Evolutionary conservation across 2,888 invertebrate species (phyloP).

Genomic region (Prosopocoilus inquinatus): DNA sequence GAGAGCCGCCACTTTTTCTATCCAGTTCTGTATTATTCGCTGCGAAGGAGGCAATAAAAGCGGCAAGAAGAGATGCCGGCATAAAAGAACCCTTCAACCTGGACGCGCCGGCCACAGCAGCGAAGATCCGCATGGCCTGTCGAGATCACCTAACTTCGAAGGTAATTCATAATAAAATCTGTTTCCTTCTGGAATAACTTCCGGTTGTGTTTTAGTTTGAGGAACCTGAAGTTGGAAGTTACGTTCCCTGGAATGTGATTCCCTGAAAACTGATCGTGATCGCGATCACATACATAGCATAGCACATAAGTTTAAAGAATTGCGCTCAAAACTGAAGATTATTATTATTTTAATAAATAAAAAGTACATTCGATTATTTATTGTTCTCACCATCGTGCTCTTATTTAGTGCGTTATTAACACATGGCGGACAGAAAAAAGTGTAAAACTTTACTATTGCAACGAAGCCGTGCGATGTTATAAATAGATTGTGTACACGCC

Average conservation of each 20-base stretch:
- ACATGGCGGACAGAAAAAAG: too few species aligned
- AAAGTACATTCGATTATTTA: too few species aligned
- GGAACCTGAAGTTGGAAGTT: conserved; percentile 55
- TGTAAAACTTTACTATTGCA: too few species aligned
- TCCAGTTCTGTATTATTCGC: conserved; percentile 88
- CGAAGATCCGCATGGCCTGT: conserved; percentile 86
- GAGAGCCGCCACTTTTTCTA: conserved; percentile 92
- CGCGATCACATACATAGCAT: too few species aligned
- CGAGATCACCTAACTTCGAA: conserved; percentile 76
- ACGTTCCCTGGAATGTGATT: conserved; percentile 65
- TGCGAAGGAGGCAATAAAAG: conserved; percentile 80
- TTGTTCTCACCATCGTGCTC: too few species aligned
- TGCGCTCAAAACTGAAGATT: too few species aligned
- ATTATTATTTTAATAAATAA: too few species aligned
- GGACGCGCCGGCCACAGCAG: conserved; percentile 85
- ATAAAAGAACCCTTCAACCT: conserved; percentile 57
- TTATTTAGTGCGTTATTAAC: too few species aligned
- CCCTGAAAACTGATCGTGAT: conserved; percentile 47
- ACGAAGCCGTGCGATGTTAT: too few species aligned
- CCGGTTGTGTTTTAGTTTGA: conserved; percentile 55
- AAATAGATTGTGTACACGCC: too few species aligned
- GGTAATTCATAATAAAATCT: conserved; percentile 45
- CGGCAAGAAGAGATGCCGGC: conserved; percentile 73
- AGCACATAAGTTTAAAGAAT: too few species aligned
- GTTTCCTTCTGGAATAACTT: not conserved